Percentiles rank a stretch among this genome's conserved stretches.
phyloP scores from a whole-genome alignment of 2,797 vertebrate species.

The Pelodytes ibericus region DNA sequence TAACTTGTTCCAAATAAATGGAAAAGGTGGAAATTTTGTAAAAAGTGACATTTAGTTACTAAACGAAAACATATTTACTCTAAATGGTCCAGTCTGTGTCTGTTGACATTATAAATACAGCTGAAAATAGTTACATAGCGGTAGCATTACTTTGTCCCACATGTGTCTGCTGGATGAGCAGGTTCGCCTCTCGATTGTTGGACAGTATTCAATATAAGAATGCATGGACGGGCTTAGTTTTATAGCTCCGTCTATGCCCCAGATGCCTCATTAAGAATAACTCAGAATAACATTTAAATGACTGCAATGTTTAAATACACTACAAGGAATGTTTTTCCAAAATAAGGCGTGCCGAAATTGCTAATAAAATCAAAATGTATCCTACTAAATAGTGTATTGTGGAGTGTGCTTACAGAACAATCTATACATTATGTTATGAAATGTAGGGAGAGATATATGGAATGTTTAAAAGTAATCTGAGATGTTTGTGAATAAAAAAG shows the following conservation, averaged over 20 bases:
- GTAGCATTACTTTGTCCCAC: background rate
- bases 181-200: background rate
- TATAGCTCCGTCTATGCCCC: background rate
- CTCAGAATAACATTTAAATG: background rate
- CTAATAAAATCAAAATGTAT: constrained; percentile 10
- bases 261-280: background rate
- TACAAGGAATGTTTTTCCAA: background rate
- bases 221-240: background rate
- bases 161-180: constrained; percentile 21
- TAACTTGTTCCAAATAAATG: background rate
- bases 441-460: no score
- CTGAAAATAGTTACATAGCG: constrained; percentile 8
- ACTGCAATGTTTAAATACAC: background rate
- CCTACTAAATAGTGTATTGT: background rate
- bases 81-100: constrained; percentile 20
- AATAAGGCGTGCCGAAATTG: constrained; percentile 34
- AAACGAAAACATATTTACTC: constrained; percentile 22
- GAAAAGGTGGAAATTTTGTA: background rate
- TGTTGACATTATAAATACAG: constrained; percentile 13
- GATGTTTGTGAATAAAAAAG: no score
- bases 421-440: no score
- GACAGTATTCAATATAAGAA: background rate
- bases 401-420: background rate
- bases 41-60: background rate
- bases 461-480: no score